Evolutionary conservation across 2,888 invertebrate genomes (phyloP), one percentile per base, ranked within the genome.

Genomic region (Drosophila macrospina): DNA sequence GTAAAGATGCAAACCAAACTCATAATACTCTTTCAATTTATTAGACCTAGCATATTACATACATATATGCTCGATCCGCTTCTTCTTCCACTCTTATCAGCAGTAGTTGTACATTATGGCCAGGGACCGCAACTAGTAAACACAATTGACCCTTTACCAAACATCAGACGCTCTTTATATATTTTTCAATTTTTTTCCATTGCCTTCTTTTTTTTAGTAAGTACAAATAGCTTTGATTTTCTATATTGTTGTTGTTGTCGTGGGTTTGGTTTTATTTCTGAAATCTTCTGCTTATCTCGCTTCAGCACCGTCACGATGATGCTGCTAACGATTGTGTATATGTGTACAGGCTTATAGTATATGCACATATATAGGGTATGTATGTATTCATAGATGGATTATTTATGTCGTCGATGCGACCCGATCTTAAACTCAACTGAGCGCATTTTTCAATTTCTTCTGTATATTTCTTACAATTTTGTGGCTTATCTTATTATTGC

Each of bases 281-380:
- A 61, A 54, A 59, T 50, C 64, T 66, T 57, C 28, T 28, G 59
- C 62, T 73, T 68, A 69, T 81, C 79, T 69, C 16, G 16, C 28
- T 11, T 36, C 54, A 50, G 48, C 74, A 57, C 51, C 69, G 85
- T 78, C 78, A 65, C 55, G 60, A 84, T 80, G 79, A 83, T 80
- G 80, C 60, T 47, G 48, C 74, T 60, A 42, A 59, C 61, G 69
- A 78, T 63, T 69, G 39, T 71, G 32, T 20, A 44, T 15, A 42
- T 45, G 13, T 45, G 41, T 36, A 1, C 37, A 37, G 16, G 30
- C 59, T 45, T 47, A 59, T 48, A 26, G 6, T 34, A 5, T 26
- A 37, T 15, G 5, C 15, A 32, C 2, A 16, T 44, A 26, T 60
- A 7, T 10, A 30, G 52, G 32, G 37, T 50, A n/a, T 34, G 20